Evolutionary conservation across 35 echinoderm and acorn worm genomes (phyloP), one percentile per base, ranked within the genome.

Genomic region (Patiria miniata): DNA sequence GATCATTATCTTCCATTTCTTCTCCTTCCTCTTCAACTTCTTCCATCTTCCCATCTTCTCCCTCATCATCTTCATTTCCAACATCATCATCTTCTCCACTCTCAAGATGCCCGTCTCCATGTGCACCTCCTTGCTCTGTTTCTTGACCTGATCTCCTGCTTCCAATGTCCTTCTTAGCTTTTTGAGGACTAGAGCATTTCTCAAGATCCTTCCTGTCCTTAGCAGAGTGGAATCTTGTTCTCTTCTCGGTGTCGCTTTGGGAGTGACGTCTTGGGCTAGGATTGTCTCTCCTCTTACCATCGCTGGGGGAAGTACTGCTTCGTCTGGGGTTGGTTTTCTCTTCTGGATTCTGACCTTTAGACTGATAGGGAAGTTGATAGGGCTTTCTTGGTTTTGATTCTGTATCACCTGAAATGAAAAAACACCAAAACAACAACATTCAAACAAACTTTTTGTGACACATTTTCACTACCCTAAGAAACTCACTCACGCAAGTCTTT

Each of bases 41-140:
- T 36, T 82, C 79, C 6, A 8, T 39, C 8, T 79, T 29, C 19
- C 4, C 33, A 56, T 34, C 50, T 5, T 80, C 77, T 53, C 38
- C 40, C 50, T 68, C 77, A 34, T 28, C 54, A 40, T 82, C 54
- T 55, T 84, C 65, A 29, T 51, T 22, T 29, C 37, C 17, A 78
- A 39, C 36, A 23, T n/a, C 26, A 69, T n/a, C 8, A 0, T 38
- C 57, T 22, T 76, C 39, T 16, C 51, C 76, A 40, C 34, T n/a
- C 8, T 82, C 79, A 34, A 82, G 36, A 89, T 82, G 29, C 38
- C 73, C 79, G 29, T 52, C 29, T 7, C 83, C 79, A 19, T 89
- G 79, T 26, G 17, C 54, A 40, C 7, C 51, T 0, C 80, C 83
- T 81, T 86, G 33, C 18, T 47, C 83, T 39, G 73, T 47, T 17